Evolutionary conservation across 2,113 vertebrate genomes (phyloP), one percentile per base, ranked within the genome.

Genomic region (Epinephelus cyanopodus): DNA sequence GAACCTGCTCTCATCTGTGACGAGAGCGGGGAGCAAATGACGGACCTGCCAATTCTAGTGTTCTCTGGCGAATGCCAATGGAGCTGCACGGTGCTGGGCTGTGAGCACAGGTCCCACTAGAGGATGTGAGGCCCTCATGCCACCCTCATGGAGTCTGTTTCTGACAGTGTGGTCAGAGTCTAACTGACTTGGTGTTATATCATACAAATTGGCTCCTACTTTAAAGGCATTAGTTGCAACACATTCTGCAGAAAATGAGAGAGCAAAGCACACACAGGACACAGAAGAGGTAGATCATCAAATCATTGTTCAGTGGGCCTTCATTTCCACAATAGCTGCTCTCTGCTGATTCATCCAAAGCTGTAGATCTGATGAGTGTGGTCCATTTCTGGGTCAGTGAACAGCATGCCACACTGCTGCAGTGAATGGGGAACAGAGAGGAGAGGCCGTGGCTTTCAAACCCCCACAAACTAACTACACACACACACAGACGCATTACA

Each of bases 361-460:
- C 90, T 87, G 64, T 77, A 88, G 87, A 93, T 92, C 48, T 95
- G 95, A 95, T 94, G 95, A 95, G 92, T 94, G 90, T 77, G 83
- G 86, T 70, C 81, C 87, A 92, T 94, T 95, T 95, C 91, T 92
- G 92, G 95, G 92, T 95, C 93, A 95, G 62, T 93, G 94, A 93
- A 80, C 92, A 93, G 75, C 74, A 56, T 81, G 70, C 53, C 33
- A 77, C 37, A 50, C 84, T 77, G 79, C 63, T 15, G 11, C 82
- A 56, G 68, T 94, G 92, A 94, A 94, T 88, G 72, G 91, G 65
- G 74, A 57, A 77, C 76, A 77, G 84, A 83, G 62, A 84, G 78
- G 45, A 71, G 74, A 86, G 83, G 83, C 84, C 63, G 75, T 60
- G 67, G 74, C 72, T 84, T 82, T 77, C 79, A 87, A 47, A 77